Evolutionary conservation across 2,113 vertebrate genomes (phyloP), one percentile per base, ranked within the genome.

Genomic region (Sceloporus undulatus): DNA sequence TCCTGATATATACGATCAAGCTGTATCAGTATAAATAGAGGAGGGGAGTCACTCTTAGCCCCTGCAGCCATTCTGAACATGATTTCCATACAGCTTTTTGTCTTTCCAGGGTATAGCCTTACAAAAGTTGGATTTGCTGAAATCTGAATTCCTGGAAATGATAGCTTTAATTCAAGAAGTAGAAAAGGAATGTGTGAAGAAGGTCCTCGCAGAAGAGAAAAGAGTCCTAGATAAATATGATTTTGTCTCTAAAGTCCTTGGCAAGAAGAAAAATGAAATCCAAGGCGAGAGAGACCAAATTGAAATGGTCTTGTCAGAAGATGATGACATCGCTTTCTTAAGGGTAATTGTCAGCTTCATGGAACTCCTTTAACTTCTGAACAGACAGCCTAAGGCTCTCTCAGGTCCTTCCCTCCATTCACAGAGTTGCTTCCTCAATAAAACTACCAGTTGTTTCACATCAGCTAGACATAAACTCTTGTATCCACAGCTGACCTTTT

Each of bases 171-270:
- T 99, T 59, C 96, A 95, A 4, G 89, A 92, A 71, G 97, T 96
- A 2, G 98, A 98, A 96, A 90, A 79, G 0, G 94, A 93, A 0
- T 80, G 95, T 16, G 87, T 96, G n/a, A 94, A 25, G 0, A 82
- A 93, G 38, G 87, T 99, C 83, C 95, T 96, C 86, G 96, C 95
- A 1, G 98, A 99, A 91, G 95, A 98, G 94, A 97, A 97, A 87
- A 96, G 87, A 42, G 96, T 97, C 82, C 94, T 42, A 62, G 90
- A n/a, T 87, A 98, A 97, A 87, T 94, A 97, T 2, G 94, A 90
- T 59, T 83, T 1, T 34, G 87, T 98, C 54, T 89, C 95, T 0
- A 94, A 95, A 79, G 88, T 97, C 92, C 96, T 99, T 54, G 82
- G 81, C 38, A 96, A 95, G 75, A 99, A 98, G 90, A 92, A 97